Evolutionary conservation across 2,113 vertebrate species (phyloP), one percentile per base, ranked within the genome.

Genomic region (Jaculus jaculus): DNA sequence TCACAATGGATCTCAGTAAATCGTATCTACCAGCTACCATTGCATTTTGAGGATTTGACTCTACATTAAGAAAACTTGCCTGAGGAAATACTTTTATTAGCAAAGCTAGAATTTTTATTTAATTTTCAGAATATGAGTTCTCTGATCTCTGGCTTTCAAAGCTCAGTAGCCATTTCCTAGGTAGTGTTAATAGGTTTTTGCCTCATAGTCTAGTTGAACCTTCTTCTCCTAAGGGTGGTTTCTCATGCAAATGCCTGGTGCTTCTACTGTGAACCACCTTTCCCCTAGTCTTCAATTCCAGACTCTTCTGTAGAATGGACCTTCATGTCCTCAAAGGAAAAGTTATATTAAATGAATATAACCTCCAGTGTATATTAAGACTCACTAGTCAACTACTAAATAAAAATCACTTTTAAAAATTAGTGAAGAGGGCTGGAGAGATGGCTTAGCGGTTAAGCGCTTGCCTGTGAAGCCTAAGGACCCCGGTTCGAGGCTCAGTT

Each of bases 131-230:
- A 42, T 80, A 17, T n/a, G 18, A 74, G 24, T 5, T 81, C 68
- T n/a, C 11, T 12, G 17, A 34, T 13, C 5, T 30, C 10, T 81
- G n/a, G 11, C 16, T 58, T 63, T 51, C 30, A 58, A 10, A 42
- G 5, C 3, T 23, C 16, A 39, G 6, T 4, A 11, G 11, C 7
- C 37, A 7, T 66, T 71, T 2, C 77, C 58, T 28, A 47, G 8
- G 17, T 12, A 15, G 54, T 17, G 3, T 9, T 54, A 8, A 15
- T 1, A 5, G 66, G 42, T 2, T 54, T 34, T 21, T 51, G 63
- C 12, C 12, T 68, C 37, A 28, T 2, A 68, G 32, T 54, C 2
- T 8, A 34, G 21, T 4, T 30, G 8, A 21, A 2, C 6, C 1
- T 15, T 47, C 65, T 58, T 5, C 7, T 71, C 3, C 2, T 4